A percentile compares a stretch with the other conserved stretches of the same genome.
These are phyloP conservation scores for Cyanoramphus novaezelandiae DNA, from an alignment of 2,113 vertebrate species.

Conservation along the genomic window DNA sequence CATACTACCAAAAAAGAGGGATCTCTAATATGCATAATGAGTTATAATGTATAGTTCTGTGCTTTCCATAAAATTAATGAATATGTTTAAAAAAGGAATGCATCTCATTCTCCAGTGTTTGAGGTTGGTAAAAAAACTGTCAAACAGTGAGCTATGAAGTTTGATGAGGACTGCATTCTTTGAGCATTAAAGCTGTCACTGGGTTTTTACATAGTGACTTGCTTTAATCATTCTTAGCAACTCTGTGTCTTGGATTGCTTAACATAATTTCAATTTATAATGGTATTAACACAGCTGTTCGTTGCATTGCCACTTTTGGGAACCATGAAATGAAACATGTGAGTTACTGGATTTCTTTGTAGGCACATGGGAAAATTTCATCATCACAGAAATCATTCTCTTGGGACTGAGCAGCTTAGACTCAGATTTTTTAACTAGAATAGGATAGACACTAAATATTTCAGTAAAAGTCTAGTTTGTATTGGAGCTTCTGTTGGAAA, in stretches of 20 bases:
- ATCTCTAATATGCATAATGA: not conserved
- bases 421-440: not conserved
- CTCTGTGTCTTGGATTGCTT: not conserved
- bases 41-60: not conserved
- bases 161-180: not conserved
- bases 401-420: not conserved
- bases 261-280: not conserved
- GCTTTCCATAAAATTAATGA: slow-evolving; percentile 15
- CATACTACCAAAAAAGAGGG: slow-evolving; percentile 13
- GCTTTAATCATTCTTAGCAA: slow-evolving; percentile 8
- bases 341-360: slow-evolving; percentile 2
- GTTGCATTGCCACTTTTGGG: slow-evolving; percentile 17
- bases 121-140: slow-evolving; percentile 22
- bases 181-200: not conserved
- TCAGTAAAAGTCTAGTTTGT: not conserved
- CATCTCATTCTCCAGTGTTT: not conserved
- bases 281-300: not conserved
- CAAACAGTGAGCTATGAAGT: not conserved
- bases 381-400: not conserved
- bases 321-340: not conserved
- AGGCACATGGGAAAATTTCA: not conserved
- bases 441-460: not conserved
- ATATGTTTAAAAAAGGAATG: not conserved
- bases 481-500: not conserved
- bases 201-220: not conserved